Evolutionary conservation across 2,113 vertebrate species (phyloP), one percentile per base, ranked within the genome.

Genomic region (Cranoglanis bouderius): DNA sequence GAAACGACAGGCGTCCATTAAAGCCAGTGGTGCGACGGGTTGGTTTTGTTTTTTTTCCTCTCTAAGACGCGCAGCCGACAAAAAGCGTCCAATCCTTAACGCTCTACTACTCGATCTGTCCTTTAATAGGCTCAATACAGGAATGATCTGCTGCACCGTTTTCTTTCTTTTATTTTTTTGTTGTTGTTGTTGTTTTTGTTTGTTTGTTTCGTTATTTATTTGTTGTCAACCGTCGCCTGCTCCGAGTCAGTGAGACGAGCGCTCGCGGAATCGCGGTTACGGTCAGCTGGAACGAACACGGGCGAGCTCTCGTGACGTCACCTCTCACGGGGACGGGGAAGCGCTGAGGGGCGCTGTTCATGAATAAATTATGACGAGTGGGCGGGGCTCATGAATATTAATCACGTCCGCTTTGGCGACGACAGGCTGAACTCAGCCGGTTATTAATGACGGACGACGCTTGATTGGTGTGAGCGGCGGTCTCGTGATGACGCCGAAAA

Each of bases 261-360:
- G 90, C 91, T 84, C 49, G 70, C 49, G 70, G 78, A 86, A 86
- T 74, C 88, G 92, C 89, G 87, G 91, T 86, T 67, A 89, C 87
- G 92, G 93, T 96, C 95, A 96, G 95, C 95, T 96, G 96, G 95
- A 95, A 96, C 94, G 93, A 95, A 95, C 96, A 96, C 96, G 95
- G 94, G 95, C 94, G 85, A 77, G 94, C 93, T 91, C 91, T 72
- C 77, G 94, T 96, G 94, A 96, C 95, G 93, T 96, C 95, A 96
- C 90, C 90, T 90, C 93, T 95, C 95, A 95, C 95, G 93, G 94
- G 91, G 95, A 75, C 53, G 32, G 92, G 93, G 91, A 89, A 92
- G 92, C 90, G 89, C 91, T 91, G 77, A 93, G 92, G 89, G 95
- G 93, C 90, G 74, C 19, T n/a, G 72, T 6, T 86, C 38, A 59